Conservation (phyloP, 2,797 vertebrate genomes). For the Centroberyx gerrardi region DNA sequence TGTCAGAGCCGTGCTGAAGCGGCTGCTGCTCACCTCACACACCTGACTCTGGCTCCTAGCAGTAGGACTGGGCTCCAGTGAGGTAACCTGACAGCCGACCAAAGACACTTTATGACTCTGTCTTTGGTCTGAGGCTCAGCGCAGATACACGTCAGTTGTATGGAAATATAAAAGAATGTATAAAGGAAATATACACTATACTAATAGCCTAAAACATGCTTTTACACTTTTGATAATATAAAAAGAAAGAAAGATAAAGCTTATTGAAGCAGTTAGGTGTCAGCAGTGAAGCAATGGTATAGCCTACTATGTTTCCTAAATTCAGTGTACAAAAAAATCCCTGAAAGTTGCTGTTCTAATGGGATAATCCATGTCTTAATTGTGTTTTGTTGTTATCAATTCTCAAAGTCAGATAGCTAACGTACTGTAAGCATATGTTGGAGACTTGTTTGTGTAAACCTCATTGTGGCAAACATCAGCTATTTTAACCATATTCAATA, state of each 20-base stretch:
- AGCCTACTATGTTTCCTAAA: constrained; percentile 20
- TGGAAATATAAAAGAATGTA: constrained; percentile 42
- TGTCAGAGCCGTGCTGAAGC: constrained; percentile 27
- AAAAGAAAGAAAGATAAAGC: constrained; percentile 45
- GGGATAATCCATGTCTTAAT: neutral
- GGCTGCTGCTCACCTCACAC: constrained; percentile 21
- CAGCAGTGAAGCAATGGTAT: constrained; percentile 26
- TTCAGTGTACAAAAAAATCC: constrained; percentile 46
- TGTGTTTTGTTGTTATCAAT: neutral
- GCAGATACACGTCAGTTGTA: constrained; percentile 33
- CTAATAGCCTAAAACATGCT: constrained; percentile 59
- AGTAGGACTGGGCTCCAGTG: constrained; percentile 66
- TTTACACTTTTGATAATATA: constrained; percentile 49
- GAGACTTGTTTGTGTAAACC: neutral
- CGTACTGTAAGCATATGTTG: neutral
- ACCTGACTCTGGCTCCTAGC: constrained; percentile 35
- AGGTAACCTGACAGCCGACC: constrained; percentile 48
- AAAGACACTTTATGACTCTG: constrained; percentile 19
- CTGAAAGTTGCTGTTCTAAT: constrained; percentile 35
- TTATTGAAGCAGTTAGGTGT: constrained; percentile 48
- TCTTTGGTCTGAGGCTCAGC: constrained; percentile 31
- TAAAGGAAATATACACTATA: constrained; percentile 48
- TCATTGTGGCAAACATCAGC: neutral
- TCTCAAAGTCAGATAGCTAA: neutral
- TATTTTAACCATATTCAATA: neutral